Conservation (phyloP, 2,113 vertebrate species). For the Tenebrosternarchus preto region DNA sequence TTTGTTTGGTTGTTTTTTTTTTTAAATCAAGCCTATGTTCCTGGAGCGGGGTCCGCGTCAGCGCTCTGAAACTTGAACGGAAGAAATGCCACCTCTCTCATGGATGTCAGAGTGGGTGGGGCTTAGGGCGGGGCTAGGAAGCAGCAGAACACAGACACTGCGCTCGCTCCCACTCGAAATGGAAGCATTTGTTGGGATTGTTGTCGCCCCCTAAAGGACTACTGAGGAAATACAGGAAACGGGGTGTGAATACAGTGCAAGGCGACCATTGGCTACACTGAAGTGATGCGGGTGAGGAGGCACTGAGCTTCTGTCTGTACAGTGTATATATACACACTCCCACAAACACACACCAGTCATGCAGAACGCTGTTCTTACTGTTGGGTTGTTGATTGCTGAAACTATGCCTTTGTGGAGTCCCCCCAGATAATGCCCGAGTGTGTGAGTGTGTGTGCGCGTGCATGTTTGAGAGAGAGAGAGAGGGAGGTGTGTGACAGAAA, state of each 20-base stretch:
- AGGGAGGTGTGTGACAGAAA: background rate
- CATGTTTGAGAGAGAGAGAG: conserved; percentile 20
- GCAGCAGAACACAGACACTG: background rate
- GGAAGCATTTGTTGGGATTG: background rate
- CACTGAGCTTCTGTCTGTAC: background rate
- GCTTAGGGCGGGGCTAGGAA: background rate
- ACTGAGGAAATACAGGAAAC: background rate
- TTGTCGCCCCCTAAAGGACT: background rate
- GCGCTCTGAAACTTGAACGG: conserved; percentile 56
- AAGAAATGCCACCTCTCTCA: conserved; percentile 26
- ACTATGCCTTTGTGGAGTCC: background rate
- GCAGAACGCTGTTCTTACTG: background rate
- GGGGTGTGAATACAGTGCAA: background rate
- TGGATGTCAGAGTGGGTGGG: conserved; percentile 18
- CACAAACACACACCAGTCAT: background rate
- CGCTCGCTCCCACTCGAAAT: background rate
- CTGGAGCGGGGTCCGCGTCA: conserved; percentile 51
- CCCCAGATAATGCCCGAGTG: conserved; percentile 23
- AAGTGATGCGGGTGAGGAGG: no score
- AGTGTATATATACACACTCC: background rate
- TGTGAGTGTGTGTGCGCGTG: conserved; percentile 41
- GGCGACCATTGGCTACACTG: no score
- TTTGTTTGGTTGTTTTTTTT: conserved; percentile 42
- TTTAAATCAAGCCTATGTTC: conserved; percentile 56
- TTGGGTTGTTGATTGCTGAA: background rate